phyloP scores from a whole-genome alignment of 2,113 vertebrate genomes.

The Elaphurus davidianus region DNA sequence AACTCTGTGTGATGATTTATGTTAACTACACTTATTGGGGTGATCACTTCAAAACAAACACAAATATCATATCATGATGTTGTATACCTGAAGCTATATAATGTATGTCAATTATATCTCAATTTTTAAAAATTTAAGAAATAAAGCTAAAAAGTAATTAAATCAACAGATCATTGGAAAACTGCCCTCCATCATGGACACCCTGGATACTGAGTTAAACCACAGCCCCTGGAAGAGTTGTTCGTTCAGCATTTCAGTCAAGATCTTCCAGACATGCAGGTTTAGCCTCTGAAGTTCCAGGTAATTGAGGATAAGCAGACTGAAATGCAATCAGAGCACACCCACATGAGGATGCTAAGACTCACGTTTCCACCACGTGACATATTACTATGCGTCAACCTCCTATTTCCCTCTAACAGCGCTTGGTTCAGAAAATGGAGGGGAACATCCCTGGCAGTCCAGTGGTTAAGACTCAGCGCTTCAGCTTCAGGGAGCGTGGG shows the following conservation, averaged over 20 bases:
- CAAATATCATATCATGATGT: neutral
- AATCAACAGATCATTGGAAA: neutral
- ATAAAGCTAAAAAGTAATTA: neutral
- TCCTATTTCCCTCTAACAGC: neutral
- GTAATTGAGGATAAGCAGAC: conserved; percentile 17
- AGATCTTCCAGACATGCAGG: neutral
- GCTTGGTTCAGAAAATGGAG: neutral
- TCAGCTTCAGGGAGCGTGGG: neutral
- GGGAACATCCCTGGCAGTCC: neutral
- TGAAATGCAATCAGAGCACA: conserved; percentile 22
- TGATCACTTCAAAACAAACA: neutral
- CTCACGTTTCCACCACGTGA: neutral
- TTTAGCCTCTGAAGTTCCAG: neutral
- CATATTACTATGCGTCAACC: conserved; percentile 21
- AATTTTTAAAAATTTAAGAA: neutral
- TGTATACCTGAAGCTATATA: neutral
- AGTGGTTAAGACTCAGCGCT: neutral
- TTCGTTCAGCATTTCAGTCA: neutral
- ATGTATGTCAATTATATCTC: neutral
- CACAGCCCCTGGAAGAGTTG: neutral
- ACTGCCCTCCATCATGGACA: neutral
- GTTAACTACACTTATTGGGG: neutral
- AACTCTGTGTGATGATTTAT: neutral
- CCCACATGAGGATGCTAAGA: neutral
- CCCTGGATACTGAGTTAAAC: neutral